Conservation (phyloP, 2,888 invertebrate species). For the Steinernema carpocapsae region DNA sequence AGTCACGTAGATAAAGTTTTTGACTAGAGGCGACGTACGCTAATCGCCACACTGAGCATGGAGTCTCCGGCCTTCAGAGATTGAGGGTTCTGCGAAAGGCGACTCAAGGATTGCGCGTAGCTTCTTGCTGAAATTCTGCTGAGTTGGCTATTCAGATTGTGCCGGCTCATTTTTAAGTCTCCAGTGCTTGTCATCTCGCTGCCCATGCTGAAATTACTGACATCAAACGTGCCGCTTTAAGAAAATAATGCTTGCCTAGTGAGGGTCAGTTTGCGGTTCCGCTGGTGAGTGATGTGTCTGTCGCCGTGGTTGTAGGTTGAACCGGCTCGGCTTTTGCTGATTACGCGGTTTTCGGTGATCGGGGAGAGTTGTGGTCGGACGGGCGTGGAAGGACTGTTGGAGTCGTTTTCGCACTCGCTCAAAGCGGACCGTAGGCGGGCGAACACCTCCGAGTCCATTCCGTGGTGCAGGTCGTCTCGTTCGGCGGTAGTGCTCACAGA, state of each 20-base stretch:
- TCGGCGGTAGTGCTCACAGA: slow-evolving; percentile 5
- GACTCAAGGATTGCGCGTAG: slow-evolving; percentile 64
- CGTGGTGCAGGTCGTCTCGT: slow-evolving; percentile 26
- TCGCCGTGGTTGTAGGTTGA: slow-evolving; percentile 46
- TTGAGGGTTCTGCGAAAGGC: slow-evolving; percentile 49
- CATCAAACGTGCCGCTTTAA: background rate
- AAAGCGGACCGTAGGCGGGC: slow-evolving; percentile 51
- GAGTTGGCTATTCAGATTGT: slow-evolving; percentile 50
- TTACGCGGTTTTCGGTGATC: slow-evolving; percentile 45
- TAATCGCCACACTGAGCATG: slow-evolving; percentile 61
- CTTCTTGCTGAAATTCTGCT: slow-evolving; percentile 55
- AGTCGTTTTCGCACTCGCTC: slow-evolving; percentile 47
- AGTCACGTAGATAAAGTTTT: slow-evolving; percentile 22
- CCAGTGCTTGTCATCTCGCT: slow-evolving; percentile 53
- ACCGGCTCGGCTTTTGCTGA: slow-evolving; percentile 53
- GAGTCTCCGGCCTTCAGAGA: slow-evolving; percentile 53
- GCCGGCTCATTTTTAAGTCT: slow-evolving; percentile 56
- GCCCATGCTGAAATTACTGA: slow-evolving; percentile 48
- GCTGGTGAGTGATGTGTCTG: slow-evolving; percentile 25
- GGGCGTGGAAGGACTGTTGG: slow-evolving; percentile 41
- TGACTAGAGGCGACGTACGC: slow-evolving; percentile 45
- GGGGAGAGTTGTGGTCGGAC: slow-evolving; percentile 50
- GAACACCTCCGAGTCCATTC: slow-evolving; percentile 38
- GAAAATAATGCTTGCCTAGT: background rate
- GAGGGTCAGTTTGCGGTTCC: slow-evolving; percentile 20